Percentiles rank a stretch among this genome's conserved stretches.
Conservation (phyloP, 2,797 vertebrate genomes). For the Muscicapa striata region DNA sequence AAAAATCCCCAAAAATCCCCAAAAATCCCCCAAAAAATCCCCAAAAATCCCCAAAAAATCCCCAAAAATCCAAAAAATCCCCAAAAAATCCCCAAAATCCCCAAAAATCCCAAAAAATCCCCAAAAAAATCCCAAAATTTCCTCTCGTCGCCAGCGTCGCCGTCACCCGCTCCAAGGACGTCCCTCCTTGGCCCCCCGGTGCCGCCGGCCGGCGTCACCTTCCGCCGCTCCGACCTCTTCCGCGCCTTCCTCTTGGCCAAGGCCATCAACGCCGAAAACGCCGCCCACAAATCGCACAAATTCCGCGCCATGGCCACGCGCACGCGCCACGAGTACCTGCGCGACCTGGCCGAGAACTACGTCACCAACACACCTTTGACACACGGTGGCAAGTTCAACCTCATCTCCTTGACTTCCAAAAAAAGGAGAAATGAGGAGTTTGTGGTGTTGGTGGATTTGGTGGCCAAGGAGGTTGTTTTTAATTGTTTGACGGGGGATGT, state of each 20-base stretch:
- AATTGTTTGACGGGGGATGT: slow-evolving; percentile 93
- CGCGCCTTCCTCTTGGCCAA: slow-evolving; percentile 93
- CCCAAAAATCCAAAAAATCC: too few species aligned
- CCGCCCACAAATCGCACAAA: slow-evolving; percentile 93
- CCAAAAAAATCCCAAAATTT: not conserved
- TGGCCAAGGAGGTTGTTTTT: slow-evolving; percentile 91
- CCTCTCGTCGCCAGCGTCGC: slow-evolving; percentile 79
- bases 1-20: too few species aligned
- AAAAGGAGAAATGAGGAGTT: slow-evolving; percentile 91
- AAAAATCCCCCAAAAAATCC: not conserved
- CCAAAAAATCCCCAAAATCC: too few species aligned
- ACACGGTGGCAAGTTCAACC: slow-evolving; percentile 87
- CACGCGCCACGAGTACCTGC: slow-evolving; percentile 91
- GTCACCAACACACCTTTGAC: slow-evolving; percentile 85
- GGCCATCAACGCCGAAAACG: slow-evolving; percentile 91
- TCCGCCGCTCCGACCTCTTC: slow-evolving; percentile 86
- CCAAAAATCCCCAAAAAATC: not conserved
- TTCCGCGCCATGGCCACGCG: slow-evolving; percentile 95
- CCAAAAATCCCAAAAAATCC: not conserved
- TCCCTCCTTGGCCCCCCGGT: slow-evolving; percentile 92
- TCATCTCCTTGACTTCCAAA: slow-evolving; percentile 91
- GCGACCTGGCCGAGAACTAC: slow-evolving; percentile 90
- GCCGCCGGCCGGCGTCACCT: slow-evolving; percentile 79
- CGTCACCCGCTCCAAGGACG: slow-evolving; percentile 95
- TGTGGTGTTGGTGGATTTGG: slow-evolving; percentile 83